phyloP scores from a whole-genome alignment of 2,797 vertebrate genomes.

The Sitta carolinensis region DNA sequence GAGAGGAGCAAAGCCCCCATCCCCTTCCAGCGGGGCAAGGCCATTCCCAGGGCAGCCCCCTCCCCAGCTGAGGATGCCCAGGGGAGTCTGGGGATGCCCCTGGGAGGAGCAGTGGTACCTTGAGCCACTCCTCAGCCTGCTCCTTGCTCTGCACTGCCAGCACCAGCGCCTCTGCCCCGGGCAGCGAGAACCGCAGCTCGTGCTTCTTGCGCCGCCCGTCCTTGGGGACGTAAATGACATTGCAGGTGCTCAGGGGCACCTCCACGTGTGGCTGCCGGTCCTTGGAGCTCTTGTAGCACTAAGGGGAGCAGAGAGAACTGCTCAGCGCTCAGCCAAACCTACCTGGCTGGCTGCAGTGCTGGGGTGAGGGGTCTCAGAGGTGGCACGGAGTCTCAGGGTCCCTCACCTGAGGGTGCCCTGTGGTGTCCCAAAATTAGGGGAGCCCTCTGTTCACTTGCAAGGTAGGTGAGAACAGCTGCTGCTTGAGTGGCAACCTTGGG shows the following conservation, averaged over 20 bases:
- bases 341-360: fast-evolving
- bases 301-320: not conserved
- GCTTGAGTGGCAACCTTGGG: not conserved
- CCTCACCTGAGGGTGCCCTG: not conserved
- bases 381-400: not conserved
- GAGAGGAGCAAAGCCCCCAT: not conserved
- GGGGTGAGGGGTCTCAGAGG: not conserved
- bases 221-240: conserved; percentile 91
- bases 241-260: conserved; percentile 86
- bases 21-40: not conserved
- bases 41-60: not conserved
- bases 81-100: not conserved
- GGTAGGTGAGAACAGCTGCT: not conserved
- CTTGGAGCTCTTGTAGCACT: conserved; percentile 99
- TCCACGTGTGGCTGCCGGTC: conserved; percentile 88
- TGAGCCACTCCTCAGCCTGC: conserved; percentile 96
- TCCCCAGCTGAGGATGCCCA: not conserved
- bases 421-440: not conserved
- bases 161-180: conserved; percentile 88
- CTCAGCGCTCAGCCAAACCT: not conserved
- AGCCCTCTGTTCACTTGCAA: not conserved
- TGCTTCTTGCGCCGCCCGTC: conserved; percentile 96
- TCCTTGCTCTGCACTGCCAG: conserved; percentile 95
- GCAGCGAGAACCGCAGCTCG: conserved; percentile 91
- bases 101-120: conserved; percentile 68